Evolutionary conservation across 2,888 invertebrate genomes (phyloP), one percentile per base, ranked within the genome.

Genomic region (Metacarcinus magister): DNA sequence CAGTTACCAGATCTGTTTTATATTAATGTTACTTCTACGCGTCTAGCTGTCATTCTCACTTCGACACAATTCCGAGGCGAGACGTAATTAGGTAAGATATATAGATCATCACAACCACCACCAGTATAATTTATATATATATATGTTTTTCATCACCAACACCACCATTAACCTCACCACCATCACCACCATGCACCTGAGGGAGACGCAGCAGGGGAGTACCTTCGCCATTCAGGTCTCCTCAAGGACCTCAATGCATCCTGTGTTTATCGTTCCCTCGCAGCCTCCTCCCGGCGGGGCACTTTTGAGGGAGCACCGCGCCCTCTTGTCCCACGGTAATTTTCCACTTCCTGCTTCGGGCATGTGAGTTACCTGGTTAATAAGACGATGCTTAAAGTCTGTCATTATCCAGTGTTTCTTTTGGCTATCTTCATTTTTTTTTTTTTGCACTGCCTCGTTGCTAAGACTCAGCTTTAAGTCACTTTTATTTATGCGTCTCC

Each of bases 151-250:
- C 60, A 60, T 16, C 60, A 60, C 60, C 60, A 60, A 60, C 10
- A 43, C 90, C 90, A 90, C 39, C 90, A 44, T 23, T 98, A n/a
- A 10, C 23, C 19, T 23, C 19, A 67, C 67, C 67, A 67, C 67
- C 67, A 67, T 23, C 67, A 67, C 67, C 67, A 67, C 19, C 67
- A 67, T 67, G 67, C 23, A 67, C 67, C n/a, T 5, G 67, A 67
- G 2, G 23, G 23, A 19, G 23, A 16, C 67, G 19, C 67, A 67
- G 67, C 67, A 67, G 67, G 67, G 67, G 67, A 10, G 23, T 23
- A 1, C 4, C 19, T 19, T 23, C 16, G 23, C 67, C 19, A 67
- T 67, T 67, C 16, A 23, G 19, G 23, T 23, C 19, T 67, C 67
- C 67, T 67, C 67, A 54, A 23, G 23, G 19, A 0, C 67, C 67